phyloP scores from a whole-genome alignment of 1,140 invertebrate genomes.

The Psilanteris sp. region DNA sequence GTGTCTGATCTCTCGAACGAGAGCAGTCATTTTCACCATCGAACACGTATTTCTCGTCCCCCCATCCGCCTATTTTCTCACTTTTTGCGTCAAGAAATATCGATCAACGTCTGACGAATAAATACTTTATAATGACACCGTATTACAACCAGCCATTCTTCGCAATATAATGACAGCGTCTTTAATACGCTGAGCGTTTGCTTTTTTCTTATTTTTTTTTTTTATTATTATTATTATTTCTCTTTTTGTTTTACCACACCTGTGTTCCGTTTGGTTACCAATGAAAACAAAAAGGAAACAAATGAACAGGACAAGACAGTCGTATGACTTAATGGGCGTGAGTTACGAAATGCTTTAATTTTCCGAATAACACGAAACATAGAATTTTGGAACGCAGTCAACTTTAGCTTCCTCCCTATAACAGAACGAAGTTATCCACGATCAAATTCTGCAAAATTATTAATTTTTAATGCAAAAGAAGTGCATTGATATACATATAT shows the following conservation, averaged over 20 bases:
- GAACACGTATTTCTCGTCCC: slow-evolving; percentile 61
- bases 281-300: slow-evolving; percentile 26
- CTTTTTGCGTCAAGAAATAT: slow-evolving; percentile 58
- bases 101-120: slow-evolving; percentile 63
- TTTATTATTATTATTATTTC: too few relatives aligned
- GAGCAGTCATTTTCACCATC: slow-evolving; percentile 61
- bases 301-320: slow-evolving; percentile 7
- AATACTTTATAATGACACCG: slow-evolving; percentile 57
- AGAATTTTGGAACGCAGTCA: too few relatives aligned
- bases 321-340: neutral
- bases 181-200: slow-evolving; percentile 34
- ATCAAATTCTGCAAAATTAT: too few relatives aligned
- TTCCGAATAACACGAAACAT: too few relatives aligned
- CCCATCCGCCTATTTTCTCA: slow-evolving; percentile 53
- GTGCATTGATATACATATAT: too few relatives aligned
- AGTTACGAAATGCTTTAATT: too few relatives aligned
- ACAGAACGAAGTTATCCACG: too few relatives aligned
- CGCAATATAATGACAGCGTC: slow-evolving; percentile 59
- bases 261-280: slow-evolving; percentile 22
- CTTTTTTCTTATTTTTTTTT: too few relatives aligned
- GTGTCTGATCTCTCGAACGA: slow-evolving; percentile 53
- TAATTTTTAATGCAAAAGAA: too few relatives aligned
- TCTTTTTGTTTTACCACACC: slow-evolving; percentile 54
- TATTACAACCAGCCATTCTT: slow-evolving; percentile 58
- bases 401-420: too few relatives aligned